Evolutionary conservation across 1,140 invertebrate species (phyloP), one percentile per base, ranked within the genome.

Genomic region (Campoletis sonorensis): DNA sequence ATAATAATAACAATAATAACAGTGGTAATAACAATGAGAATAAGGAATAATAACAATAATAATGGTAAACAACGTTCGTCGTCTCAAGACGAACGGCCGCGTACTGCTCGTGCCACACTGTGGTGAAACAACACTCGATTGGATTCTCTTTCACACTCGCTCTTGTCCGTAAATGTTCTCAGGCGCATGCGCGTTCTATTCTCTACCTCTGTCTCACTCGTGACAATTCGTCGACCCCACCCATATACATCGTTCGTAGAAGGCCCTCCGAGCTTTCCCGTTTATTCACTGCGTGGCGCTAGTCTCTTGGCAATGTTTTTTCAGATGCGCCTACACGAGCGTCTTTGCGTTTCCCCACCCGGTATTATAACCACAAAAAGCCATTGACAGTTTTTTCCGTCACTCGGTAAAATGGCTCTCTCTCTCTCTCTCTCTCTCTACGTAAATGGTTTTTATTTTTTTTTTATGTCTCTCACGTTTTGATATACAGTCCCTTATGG

Each of bases 121-220:
- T 67, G 61, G 61, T 27, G 26, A 67, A 67, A 67, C 61, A 67
- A 45, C 40, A 45, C 61, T 67, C 1, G 23, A 67, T 58, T 21
- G 23, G n/a, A 67, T 23, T 67, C 21, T 26, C 61, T 67, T 27
- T 10, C 61, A 67, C 61, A 23, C 21, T 67, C 23, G 13, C 61
- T 67, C 23, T 15, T 67, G 61, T 67, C 30, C 45, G 73, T 54
- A 54, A 33, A 54, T 21, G 18, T 49, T 30, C 10, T 30, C 16
- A 40, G 27, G 81, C 86, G 86, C 86, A 87, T 87, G 86, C 86
- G 86, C 86, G 73, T 82, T 80, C 79, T 81, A 23, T 81, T 82
- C 84, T 75, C 68, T 37, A 49, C 40, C 81, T 71, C 64, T 26
- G 58, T 82, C 81, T 85, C 80, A 81, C 84, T 78, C 61, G 51